Percentiles rank a stretch among this genome's conserved stretches.
Evolutionary conservation across 92 coral and sea anemone species (phyloP).

Genomic region (Epizoanthus ramosus): DNA sequence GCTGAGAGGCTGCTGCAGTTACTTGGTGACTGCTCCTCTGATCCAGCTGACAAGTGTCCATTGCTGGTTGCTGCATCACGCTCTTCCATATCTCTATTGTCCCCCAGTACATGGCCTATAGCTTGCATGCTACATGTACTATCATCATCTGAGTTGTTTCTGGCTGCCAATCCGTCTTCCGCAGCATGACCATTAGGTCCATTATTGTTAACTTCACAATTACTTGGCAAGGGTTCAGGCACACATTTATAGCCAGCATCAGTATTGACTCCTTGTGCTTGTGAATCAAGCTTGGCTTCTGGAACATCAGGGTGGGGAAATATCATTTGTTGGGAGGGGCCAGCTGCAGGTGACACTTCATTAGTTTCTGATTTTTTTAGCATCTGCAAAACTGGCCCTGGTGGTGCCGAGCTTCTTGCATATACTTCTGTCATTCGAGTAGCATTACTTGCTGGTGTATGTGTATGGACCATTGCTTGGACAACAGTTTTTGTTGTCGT

Average conservation of each 20-base stretch:
- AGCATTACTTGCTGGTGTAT: not conserved
- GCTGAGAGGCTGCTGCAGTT: not conserved
- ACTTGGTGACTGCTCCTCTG: not conserved
- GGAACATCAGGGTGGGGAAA: not conserved
- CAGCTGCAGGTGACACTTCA: not conserved
- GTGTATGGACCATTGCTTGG: too few relatives aligned
- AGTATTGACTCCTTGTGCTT: not conserved
- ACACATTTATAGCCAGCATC: not conserved
- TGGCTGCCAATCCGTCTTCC: not conserved
- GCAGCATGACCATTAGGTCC: not conserved
- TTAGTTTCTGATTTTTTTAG: not conserved
- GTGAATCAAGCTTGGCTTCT: not conserved
- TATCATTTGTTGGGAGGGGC: not conserved
- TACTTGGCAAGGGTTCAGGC: not conserved
- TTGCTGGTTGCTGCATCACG: not conserved
- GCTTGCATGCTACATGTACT: not conserved
- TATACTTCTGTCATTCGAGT: not conserved
- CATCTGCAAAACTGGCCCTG: not conserved
- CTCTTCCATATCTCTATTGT: not conserved
- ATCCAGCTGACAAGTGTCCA: conserved; percentile 19
- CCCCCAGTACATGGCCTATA: not conserved
- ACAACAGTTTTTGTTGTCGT: not conserved
- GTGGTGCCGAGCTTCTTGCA: not conserved
- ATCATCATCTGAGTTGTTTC: not conserved
- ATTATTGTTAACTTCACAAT: not conserved